phyloP scores from a whole-genome alignment of 2,113 vertebrate species.

The Strix uralensis region DNA sequence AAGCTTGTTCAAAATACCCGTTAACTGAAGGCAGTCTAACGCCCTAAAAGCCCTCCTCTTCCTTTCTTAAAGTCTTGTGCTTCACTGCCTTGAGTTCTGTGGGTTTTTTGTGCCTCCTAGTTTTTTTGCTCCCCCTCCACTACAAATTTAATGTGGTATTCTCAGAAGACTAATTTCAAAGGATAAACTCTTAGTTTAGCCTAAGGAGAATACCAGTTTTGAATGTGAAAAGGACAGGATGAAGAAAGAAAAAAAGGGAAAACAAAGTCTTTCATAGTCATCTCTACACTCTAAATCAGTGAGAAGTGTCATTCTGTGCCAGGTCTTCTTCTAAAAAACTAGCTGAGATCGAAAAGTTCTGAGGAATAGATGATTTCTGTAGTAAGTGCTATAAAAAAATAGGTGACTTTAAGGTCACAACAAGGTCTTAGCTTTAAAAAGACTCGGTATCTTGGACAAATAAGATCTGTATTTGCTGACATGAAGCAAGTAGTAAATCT shows the following conservation, averaged over 20 bases:
- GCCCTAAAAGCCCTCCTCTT: background rate
- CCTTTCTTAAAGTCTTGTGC: background rate
- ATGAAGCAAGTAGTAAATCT: background rate
- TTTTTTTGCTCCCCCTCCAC: background rate
- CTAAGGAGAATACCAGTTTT: background rate
- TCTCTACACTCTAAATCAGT: background rate
- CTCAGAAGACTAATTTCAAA: background rate
- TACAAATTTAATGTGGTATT: background rate
- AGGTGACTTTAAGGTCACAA: background rate
- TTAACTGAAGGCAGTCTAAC: background rate
- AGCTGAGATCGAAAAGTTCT: background rate
- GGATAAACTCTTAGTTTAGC: background rate
- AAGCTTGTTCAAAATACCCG: background rate
- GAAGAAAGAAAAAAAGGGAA: background rate
- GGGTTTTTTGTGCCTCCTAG: background rate
- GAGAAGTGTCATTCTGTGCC: background rate
- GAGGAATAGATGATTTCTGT: background rate
- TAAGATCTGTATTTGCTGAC: background rate
- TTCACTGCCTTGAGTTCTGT: background rate
- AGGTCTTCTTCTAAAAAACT: background rate
- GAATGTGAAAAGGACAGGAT: background rate
- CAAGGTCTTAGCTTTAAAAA: background rate
- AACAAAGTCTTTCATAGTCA: rapidly evolving
- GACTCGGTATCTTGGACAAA: background rate
- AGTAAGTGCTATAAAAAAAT: background rate